These are phyloP conservation scores for Toxotes chatareus DNA, from an alignment of 2,113 vertebrate genomes.

Conservation along the genomic window DNA sequence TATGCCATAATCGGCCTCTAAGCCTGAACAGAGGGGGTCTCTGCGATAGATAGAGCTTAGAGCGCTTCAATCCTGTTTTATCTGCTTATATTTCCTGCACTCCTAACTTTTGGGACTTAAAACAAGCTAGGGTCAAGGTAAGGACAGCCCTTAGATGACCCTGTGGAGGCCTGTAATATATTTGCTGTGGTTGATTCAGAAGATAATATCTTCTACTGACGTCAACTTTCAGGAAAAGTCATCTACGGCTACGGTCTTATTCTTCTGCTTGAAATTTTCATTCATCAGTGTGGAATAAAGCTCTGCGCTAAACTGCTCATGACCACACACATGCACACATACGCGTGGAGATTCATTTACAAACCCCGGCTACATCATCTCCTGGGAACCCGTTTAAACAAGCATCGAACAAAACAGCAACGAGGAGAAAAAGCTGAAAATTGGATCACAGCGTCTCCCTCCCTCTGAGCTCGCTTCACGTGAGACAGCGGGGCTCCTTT, in stretches of 20 bases:
- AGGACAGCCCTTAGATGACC: slow-evolving; percentile 58
- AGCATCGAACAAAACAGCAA: slow-evolving; percentile 45
- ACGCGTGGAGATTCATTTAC: slow-evolving; percentile 42
- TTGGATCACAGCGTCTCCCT: slow-evolving; percentile 66
- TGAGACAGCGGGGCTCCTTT: slow-evolving; percentile 48
- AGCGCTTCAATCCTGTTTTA: slow-evolving; percentile 69
- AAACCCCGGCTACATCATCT: slow-evolving; percentile 48
- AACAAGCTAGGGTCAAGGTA: slow-evolving; percentile 63
- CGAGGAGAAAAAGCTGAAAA: slow-evolving; percentile 63
- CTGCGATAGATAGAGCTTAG: slow-evolving; percentile 71
- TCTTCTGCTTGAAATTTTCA: background rate
- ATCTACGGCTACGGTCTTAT: background rate
- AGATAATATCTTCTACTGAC: background rate
- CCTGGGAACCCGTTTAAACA: slow-evolving; percentile 64
- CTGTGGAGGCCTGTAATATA: background rate
- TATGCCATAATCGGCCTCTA: slow-evolving; percentile 77
- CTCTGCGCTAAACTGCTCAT: background rate
- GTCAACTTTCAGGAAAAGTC: slow-evolving; percentile 24
- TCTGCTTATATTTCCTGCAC: slow-evolving; percentile 73
- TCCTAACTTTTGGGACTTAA: slow-evolving; percentile 71
- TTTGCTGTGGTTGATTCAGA: slow-evolving; percentile 2
- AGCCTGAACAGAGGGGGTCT: slow-evolving; percentile 73
- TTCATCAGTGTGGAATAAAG: slow-evolving; percentile 43
- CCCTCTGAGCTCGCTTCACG: slow-evolving; percentile 40
- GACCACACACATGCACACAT: slow-evolving; percentile 33